Evolutionary conservation across 2,888 invertebrate genomes (phyloP).

Genomic region (Pollenia labialis): DNA sequence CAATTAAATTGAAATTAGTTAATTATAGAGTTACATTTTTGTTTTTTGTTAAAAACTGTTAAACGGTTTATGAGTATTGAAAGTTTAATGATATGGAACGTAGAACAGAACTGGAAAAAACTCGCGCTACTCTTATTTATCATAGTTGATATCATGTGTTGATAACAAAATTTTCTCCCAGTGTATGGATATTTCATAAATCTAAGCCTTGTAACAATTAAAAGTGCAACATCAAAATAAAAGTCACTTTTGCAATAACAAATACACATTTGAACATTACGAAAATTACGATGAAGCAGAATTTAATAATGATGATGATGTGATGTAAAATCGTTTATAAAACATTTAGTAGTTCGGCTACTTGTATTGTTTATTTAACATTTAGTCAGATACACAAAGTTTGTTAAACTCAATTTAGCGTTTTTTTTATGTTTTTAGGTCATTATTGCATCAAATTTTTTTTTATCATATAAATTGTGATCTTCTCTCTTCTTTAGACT

Average conservation of each 20-base stretch:
- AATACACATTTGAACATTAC: conserved; percentile 5
- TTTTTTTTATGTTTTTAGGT: conserved; percentile 53
- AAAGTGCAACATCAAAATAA: conserved; percentile 16
- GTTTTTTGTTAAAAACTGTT: neutral
- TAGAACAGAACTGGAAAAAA: too few relatives aligned
- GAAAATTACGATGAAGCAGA: neutral
- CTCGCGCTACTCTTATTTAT: too few relatives aligned
- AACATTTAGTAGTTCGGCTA: conserved; percentile 15
- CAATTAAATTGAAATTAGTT: conserved; percentile 34
- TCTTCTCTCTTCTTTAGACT: conserved; percentile 24
- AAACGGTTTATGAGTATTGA: neutral
- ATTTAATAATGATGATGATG: neutral
- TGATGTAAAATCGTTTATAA: conserved; percentile 43
- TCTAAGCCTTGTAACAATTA: too few relatives aligned
- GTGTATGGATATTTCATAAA: neutral
- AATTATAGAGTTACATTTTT: conserved; percentile 2
- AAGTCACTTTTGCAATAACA: conserved; percentile 37
- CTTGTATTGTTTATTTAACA: conserved; percentile 41
- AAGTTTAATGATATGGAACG: too few relatives aligned
- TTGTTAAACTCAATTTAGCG: conserved; percentile 11
- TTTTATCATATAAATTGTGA: conserved; percentile 46
- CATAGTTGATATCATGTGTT: too few relatives aligned
- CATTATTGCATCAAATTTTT: conserved; percentile 48
- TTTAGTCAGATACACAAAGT: conserved; percentile 33
- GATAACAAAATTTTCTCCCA: too few relatives aligned